These are phyloP conservation scores for Halocynthia aurantium DNA, from an alignment of 23 tunicate genomes.

Conservation along the genomic window DNA sequence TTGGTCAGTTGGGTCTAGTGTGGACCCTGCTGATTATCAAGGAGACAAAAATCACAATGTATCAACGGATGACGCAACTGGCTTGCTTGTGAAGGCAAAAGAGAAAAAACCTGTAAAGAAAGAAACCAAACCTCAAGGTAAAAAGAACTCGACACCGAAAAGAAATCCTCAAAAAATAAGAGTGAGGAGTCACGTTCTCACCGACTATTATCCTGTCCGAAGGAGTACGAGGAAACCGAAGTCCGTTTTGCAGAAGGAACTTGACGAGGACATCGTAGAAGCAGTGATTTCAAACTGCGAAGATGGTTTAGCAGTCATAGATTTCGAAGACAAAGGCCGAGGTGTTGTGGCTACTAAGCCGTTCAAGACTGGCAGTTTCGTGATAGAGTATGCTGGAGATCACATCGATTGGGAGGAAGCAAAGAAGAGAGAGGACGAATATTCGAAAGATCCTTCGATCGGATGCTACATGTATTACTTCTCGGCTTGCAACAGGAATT, in stretches of 20 bases:
- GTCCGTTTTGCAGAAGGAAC: conserved; percentile 72
- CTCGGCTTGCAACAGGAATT: conserved; percentile 53
- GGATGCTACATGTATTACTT: conserved; percentile 97
- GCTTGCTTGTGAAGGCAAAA: too few species aligned
- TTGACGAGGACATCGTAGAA: conserved; percentile 37
- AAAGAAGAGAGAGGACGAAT: conserved; percentile 53
- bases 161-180: too few species aligned
- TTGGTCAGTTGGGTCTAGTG: too few species aligned
- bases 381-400: conserved; percentile 94
- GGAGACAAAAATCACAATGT: too few species aligned
- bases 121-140: too few species aligned
- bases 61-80: too few species aligned
- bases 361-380: conserved; percentile 42
- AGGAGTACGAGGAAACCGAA: conserved; percentile 64
- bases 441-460: conserved; percentile 34
- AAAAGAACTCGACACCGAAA: too few species aligned
- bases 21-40: too few species aligned
- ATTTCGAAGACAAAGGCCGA: conserved; percentile 72
- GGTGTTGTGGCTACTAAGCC: conserved; percentile 55
- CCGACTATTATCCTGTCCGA: conserved; percentile 72
- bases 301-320: conserved; percentile 52
- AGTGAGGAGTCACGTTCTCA: conserved; percentile 40
- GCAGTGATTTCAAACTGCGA: conserved; percentile 55
- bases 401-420: conserved; percentile 70
- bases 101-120: too few species aligned